These are phyloP conservation scores for Drosophila nannoptera DNA, from an alignment of 1,140 invertebrate species.

Conservation along the genomic window DNA sequence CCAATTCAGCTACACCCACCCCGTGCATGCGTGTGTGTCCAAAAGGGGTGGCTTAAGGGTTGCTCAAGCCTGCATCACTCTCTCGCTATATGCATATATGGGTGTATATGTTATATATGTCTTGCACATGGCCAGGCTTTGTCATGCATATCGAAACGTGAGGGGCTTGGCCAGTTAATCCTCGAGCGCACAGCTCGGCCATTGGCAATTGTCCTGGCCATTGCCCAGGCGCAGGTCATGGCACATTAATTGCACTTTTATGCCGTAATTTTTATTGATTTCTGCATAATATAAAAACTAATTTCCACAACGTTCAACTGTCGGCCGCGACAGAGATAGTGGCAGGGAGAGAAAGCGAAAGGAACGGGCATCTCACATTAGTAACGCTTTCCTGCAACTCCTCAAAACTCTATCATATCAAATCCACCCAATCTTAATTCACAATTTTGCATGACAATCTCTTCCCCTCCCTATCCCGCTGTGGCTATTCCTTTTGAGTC, in stretches of 20 bases:
- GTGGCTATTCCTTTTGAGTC: too few species aligned
- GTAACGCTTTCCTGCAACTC: too few species aligned
- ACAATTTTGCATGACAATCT: conserved; percentile 36
- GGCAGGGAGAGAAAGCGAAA: too few species aligned
- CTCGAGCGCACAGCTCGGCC: conserved; percentile 8
- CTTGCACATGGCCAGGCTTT: conserved; percentile 20
- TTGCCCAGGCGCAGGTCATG: conserved; percentile 40
- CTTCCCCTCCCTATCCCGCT: too few species aligned
- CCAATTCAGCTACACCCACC: conserved; percentile 20
- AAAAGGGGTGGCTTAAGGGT: conserved; percentile 72
- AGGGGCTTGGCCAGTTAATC: conserved; percentile 16
- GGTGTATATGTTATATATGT: background rate
- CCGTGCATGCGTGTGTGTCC: background rate
- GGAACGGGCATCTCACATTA: too few species aligned
- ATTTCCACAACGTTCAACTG: background rate
- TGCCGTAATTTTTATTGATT: conserved; percentile 58
- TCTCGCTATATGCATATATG: conserved; percentile 13
- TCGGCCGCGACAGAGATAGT: background rate
- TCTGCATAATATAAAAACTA: conserved; percentile 34
- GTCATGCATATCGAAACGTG: conserved; percentile 51
- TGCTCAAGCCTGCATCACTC: conserved; percentile 18
- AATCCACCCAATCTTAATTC: conserved; percentile 7
- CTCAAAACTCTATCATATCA: conserved; percentile 19
- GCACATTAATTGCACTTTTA: conserved; percentile 63
- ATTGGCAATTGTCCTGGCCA: conserved; percentile 40